Percentiles rank a stretch among this genome's conserved stretches.
These are phyloP conservation scores for Hipparchia sbordonii DNA, from an alignment of 2,888 invertebrate genomes.

Conservation along the genomic window DNA sequence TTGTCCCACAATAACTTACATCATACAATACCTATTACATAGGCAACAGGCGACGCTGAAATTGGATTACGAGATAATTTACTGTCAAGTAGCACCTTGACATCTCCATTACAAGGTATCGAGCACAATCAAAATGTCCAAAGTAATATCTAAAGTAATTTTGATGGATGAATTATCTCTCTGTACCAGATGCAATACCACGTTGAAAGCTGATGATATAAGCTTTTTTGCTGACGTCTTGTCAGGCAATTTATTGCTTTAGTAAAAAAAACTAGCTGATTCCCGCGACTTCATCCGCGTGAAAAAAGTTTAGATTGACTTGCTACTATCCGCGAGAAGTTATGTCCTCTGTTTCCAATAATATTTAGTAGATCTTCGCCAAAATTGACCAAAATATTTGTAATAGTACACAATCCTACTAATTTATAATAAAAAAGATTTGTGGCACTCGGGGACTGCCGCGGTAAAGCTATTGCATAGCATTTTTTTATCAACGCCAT, in stretches of 20 bases:
- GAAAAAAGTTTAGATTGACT: too few relatives aligned
- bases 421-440: too few relatives aligned
- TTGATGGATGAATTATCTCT: slow-evolving; percentile 16
- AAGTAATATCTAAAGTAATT: slow-evolving; percentile 11
- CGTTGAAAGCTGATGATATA: background rate
- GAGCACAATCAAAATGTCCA: slow-evolving; percentile 11
- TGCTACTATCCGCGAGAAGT: too few relatives aligned
- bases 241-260: background rate
- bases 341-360: too few relatives aligned
- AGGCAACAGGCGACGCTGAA: background rate
- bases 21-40: background rate
- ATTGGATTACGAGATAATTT: slow-evolving; percentile 9
- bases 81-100: slow-evolving; percentile 17
- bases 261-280: too few relatives aligned
- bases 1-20: background rate
- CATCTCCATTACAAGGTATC: slow-evolving; percentile 16
- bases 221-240: background rate
- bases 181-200: background rate
- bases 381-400: too few relatives aligned
- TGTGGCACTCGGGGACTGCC: too few relatives aligned
- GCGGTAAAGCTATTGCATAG: too few relatives aligned
- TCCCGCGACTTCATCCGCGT: too few relatives aligned
- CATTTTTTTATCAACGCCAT: too few relatives aligned
- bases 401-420: too few relatives aligned
- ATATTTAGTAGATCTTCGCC: too few relatives aligned